These are phyloP conservation scores for Thunnus albacares DNA, from an alignment of 2,797 vertebrate species.

Conservation along the genomic window DNA sequence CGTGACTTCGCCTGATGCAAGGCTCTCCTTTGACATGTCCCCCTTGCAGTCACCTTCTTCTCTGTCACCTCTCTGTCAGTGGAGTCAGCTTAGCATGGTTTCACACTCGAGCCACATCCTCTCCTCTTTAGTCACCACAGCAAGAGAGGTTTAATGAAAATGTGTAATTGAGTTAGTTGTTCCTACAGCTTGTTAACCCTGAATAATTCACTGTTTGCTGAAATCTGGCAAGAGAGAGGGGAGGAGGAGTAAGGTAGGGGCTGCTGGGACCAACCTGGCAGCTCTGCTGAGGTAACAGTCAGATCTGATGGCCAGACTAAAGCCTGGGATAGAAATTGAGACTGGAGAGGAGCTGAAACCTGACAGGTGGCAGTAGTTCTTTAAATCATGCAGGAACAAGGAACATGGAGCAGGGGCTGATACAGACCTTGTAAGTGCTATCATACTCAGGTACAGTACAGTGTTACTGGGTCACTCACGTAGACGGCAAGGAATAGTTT, in stretches of 20 bases:
- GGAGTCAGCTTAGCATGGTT: constrained; percentile 18
- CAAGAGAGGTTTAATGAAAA: constrained; percentile 76
- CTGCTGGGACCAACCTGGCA: constrained; percentile 27
- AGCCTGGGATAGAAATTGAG: constrained; percentile 70
- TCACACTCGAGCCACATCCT: constrained; percentile 51
- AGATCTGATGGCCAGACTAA: constrained; percentile 63
- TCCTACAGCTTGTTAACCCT: constrained; percentile 79
- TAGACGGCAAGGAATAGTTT: constrained; percentile 5
- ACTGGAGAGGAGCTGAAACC: constrained; percentile 71
- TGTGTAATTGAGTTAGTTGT: constrained; percentile 65
- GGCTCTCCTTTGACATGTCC: constrained; percentile 43
- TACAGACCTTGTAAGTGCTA: constrained; percentile 27
- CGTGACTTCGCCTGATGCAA: constrained; percentile 7
- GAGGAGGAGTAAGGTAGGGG: not conserved
- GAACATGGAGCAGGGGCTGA: constrained; percentile 26
- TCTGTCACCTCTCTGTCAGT: constrained; percentile 45
- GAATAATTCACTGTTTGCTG: constrained; percentile 78
- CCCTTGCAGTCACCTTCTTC: constrained; percentile 22
- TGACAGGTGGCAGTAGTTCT: constrained; percentile 66
- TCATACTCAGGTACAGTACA: constrained; percentile 9
- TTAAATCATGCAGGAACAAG: constrained; percentile 74
- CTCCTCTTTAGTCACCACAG: constrained; percentile 1
- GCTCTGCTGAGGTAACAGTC: constrained; percentile 61
- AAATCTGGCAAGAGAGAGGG: constrained; percentile 48
- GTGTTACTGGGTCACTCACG: constrained; percentile 33